These are phyloP conservation scores for Leiothrix lutea DNA, from an alignment of 2,113 vertebrate genomes.

Conservation along the genomic window DNA sequence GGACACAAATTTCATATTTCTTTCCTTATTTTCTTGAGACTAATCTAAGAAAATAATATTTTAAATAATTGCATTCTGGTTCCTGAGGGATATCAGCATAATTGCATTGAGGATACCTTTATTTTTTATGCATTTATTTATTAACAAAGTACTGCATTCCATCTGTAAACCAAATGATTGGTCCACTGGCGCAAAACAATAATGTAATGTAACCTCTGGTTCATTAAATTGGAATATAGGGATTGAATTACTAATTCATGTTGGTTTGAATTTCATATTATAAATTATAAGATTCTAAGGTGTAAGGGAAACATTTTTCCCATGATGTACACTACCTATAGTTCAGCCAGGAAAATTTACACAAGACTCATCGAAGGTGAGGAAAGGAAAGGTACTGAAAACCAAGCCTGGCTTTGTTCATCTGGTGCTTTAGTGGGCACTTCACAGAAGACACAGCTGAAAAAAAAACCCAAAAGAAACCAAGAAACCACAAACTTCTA, in stretches of 20 bases:
- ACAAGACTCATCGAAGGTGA: neutral
- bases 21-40: conserved; percentile 75
- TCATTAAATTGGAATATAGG: conserved; percentile 78
- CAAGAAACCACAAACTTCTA: neutral
- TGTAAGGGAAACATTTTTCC: conserved; percentile 57
- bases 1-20: conserved; percentile 75
- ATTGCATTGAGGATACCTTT: conserved; percentile 70
- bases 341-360: conserved; percentile 41
- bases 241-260: conserved; percentile 77
- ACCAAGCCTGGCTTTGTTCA: neutral
- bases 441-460: neutral
- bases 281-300: conserved; percentile 73
- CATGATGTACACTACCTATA: conserved; percentile 56
- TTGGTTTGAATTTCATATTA: conserved; percentile 75
- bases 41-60: conserved; percentile 76
- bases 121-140: conserved; percentile 74
- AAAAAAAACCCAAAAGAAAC: neutral
- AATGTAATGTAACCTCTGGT: conserved; percentile 68
- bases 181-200: conserved; percentile 81
- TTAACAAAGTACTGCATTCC: conserved; percentile 74
- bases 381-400: conserved; percentile 26
- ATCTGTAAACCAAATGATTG: conserved; percentile 65
- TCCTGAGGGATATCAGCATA: conserved; percentile 73
- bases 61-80: conserved; percentile 74
- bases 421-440: neutral